Percentiles rank a stretch among this genome's conserved stretches.
These are phyloP conservation scores for Numenius phaeopus DNA, from an alignment of 2,797 vertebrate species.

Conservation along the genomic window DNA sequence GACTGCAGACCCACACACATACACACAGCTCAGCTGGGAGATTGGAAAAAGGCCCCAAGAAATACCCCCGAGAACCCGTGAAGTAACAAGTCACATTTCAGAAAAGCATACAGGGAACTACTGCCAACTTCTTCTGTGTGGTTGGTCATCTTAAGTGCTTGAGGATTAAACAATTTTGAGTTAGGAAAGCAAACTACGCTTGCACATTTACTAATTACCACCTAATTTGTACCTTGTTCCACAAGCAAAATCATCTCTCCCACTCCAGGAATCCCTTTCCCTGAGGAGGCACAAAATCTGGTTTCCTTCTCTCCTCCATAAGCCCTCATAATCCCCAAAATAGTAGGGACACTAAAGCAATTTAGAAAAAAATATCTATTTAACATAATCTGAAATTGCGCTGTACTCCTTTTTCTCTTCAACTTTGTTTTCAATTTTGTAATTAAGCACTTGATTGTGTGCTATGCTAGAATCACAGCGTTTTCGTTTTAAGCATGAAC, in stretches of 20 bases:
- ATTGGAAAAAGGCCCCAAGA: neutral
- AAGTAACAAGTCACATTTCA: neutral
- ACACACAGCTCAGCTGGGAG: neutral
- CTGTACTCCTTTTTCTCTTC: neutral
- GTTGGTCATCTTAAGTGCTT: neutral
- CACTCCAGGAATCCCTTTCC: neutral
- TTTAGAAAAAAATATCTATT: neutral
- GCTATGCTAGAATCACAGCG: neutral
- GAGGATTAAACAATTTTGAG: neutral
- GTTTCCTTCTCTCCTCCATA: neutral
- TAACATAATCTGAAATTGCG: neutral
- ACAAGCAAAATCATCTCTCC: neutral
- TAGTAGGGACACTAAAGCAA: neutral
- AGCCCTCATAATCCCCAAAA: neutral
- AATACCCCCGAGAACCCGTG: neutral
- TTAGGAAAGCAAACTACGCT: neutral
- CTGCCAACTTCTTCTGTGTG: neutral
- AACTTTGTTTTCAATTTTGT: neutral
- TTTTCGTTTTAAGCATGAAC: neutral
- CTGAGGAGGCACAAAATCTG: neutral
- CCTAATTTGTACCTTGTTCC: neutral
- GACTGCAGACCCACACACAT: neutral
- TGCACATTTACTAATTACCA: neutral
- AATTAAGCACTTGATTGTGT: neutral
- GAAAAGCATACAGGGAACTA: neutral